Evolutionary conservation across 2,888 invertebrate species (phyloP).

Genomic region (Laspeyria flexula): DNA sequence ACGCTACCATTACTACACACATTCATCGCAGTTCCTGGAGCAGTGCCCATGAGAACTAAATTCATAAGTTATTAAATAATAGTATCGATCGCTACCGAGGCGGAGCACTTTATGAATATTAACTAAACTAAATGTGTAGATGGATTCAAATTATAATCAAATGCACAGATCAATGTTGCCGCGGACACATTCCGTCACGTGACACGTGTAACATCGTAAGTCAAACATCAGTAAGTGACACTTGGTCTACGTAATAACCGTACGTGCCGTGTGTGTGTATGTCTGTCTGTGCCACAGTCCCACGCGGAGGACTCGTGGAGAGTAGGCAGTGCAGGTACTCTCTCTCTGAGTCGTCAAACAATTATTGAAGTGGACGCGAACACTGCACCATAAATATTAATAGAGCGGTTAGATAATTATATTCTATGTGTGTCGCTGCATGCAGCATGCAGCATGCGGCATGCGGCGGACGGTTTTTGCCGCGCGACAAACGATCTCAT

Average conservation of each 20-base stretch:
- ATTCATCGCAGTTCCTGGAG: too few relatives aligned
- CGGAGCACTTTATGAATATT: background rate
- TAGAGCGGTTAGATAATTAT: constrained; percentile 41
- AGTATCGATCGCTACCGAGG: background rate
- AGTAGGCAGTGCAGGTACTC: constrained; percentile 1
- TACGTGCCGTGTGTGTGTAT: background rate
- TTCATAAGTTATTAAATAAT: too few relatives aligned
- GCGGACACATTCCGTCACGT: constrained; percentile 6
- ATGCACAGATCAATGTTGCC: background rate
- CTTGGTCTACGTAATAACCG: background rate
- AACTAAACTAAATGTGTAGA: constrained; percentile 1
- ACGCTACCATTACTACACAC: too few relatives aligned
- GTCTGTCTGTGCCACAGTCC: background rate
- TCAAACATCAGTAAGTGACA: constrained; percentile 8
- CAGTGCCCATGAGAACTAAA: too few relatives aligned
- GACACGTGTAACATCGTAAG: constrained; percentile 3
- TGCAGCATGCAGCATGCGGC: constrained; percentile 5
- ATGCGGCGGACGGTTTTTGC: constrained; percentile 44
- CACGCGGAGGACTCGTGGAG: background rate
- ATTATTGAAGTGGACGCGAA: constrained; percentile 35
- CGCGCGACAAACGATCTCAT: constrained; percentile 47
- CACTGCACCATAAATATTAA: constrained; percentile 39
- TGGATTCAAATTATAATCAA: background rate
- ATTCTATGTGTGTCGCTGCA: constrained; percentile 40
- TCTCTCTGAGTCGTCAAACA: constrained; percentile 22